Evolutionary conservation across 2,797 vertebrate species (phyloP), one percentile per base, ranked within the genome.

Genomic region (Graptemys geographica): DNA sequence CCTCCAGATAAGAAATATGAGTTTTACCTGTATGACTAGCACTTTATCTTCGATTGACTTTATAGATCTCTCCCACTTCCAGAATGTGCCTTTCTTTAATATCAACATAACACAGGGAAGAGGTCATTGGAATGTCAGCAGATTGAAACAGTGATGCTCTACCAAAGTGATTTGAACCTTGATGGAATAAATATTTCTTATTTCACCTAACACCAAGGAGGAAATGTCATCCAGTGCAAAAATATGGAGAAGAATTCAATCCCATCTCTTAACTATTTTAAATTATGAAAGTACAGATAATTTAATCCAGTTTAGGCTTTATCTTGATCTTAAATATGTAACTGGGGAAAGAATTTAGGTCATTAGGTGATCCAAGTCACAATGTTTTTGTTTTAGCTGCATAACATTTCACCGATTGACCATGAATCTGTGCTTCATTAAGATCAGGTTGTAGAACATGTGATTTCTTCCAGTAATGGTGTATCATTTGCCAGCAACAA

Each of bases 351-450:
- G 1, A 59, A 91, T 86, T 78, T 55, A 86, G 41, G 53, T 92
- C 5, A 87, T 65, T 57, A 94, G 44, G 7, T 9, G 0, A 93
- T 86, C 19, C 87, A 96, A 92, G 7, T 90, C 21, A 81, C 33
- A 11, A 41, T 83, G n/a, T 15, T 94, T 87, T 78, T 83, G 41
- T 89, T 97, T 97, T 21, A 92, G 9, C 47, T 88, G 2, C 5
- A 85, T 55, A 83, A 59, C 69, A 88, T 84, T 93, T 95, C 92
- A 93, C 72, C 86, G 44, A 37, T 90, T 93, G 82, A 86, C 47
- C 56, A 92, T 4, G 18, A 92, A 86, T 88, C 31, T 96, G 88
- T 83, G 33, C 93, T 93, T 95, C n/a, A 87, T 95, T 92, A 96
- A 92, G 79, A 95, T 81, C 83, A 90, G 92, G 12, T 47, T 92